Evolutionary conservation across 2,797 vertebrate genomes (phyloP).

Genomic region (Bovichtus variegatus): DNA sequence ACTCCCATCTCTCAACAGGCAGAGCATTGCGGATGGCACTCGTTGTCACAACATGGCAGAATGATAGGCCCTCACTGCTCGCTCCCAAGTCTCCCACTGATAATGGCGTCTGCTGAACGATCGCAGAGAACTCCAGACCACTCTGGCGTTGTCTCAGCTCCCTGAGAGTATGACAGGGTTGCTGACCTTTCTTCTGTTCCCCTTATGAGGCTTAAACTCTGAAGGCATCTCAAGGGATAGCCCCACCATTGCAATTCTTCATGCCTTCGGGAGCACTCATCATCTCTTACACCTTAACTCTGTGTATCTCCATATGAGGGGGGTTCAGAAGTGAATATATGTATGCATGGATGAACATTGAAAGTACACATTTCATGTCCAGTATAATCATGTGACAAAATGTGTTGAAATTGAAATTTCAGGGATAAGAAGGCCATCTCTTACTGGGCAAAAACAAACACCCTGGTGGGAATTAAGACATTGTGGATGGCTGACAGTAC

Average conservation of each 20-base stretch:
- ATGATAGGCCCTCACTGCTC: conserved; percentile 59
- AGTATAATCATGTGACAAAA: not conserved
- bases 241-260: conserved; percentile 16
- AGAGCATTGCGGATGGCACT: conserved; percentile 65
- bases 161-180: conserved; percentile 34
- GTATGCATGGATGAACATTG: not conserved
- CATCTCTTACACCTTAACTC: not conserved
- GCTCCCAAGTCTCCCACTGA: conserved; percentile 55
- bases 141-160: conserved; percentile 37
- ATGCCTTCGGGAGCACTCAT: conserved; percentile 21
- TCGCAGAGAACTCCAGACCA: conserved; percentile 33
- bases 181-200: conserved; percentile 51
- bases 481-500: not conserved
- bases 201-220: conserved; percentile 21
- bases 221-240: conserved; percentile 34
- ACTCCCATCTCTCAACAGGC: conserved; percentile 65
- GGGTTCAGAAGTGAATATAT: not conserved
- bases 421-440: not conserved
- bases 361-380: conserved; percentile 7
- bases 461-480: not conserved
- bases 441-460: conserved; percentile 8
- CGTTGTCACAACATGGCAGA: conserved; percentile 75
- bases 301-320: not conserved
- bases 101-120: conserved; percentile 50
- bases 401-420: conserved; percentile 6